A percentile compares a stretch with the other conserved stretches of the same genome.
Conservation (phyloP, 2,113 vertebrate species). For the Sinocyclocheilus maitianheensis region DNA sequence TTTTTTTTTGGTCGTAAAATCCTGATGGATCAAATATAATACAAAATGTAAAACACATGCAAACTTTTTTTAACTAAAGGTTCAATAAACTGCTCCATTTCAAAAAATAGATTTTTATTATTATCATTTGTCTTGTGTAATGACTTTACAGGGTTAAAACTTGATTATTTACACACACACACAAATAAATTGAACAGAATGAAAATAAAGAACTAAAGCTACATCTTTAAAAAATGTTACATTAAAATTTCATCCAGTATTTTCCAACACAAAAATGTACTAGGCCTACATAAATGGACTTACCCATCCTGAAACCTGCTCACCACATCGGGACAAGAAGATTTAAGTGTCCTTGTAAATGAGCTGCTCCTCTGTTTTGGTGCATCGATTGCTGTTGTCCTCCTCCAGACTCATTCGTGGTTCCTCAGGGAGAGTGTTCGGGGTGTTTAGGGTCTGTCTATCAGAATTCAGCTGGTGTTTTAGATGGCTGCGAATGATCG, state of each 20-base stretch:
- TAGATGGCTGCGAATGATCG: conserved; percentile 47
- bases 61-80: not conserved
- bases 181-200: not conserved
- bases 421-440: not conserved
- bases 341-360: not conserved
- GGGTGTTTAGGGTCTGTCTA: conserved; percentile 51
- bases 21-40: no score
- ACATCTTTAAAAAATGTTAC: not conserved
- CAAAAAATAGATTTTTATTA: no score
- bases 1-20: no score
- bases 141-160: not conserved
- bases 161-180: not conserved
- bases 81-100: not conserved
- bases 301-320: no score
- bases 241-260: not conserved
- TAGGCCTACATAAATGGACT: no score
- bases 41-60: no score
- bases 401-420: not conserved
- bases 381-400: not conserved
- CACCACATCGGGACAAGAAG: not conserved
- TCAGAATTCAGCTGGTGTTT: conserved; percentile 66
- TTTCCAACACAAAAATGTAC: no score
- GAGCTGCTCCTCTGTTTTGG: not conserved
- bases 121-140: no score
- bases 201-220: not conserved